phyloP scores from a whole-genome alignment of 2,797 vertebrate species.

The Streptopelia turtur region DNA sequence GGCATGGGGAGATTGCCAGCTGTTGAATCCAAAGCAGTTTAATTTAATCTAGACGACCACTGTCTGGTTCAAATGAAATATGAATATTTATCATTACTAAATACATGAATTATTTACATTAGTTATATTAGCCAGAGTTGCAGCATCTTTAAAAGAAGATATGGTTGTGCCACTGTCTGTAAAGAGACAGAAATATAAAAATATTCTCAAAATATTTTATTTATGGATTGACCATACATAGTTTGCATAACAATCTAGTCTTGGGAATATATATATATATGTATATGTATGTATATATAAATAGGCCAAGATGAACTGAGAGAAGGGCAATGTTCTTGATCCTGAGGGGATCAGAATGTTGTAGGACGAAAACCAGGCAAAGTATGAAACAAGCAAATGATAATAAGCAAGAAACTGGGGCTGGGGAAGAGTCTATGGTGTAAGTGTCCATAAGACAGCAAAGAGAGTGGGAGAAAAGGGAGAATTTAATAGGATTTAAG shows the following conservation, averaged over 20 bases:
- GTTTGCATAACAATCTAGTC: background rate
- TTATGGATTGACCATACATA: background rate
- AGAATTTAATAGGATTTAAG: background rate
- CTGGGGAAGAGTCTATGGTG: background rate
- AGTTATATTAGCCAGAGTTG: constrained; percentile 46
- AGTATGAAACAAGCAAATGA: background rate
- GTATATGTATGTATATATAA: background rate
- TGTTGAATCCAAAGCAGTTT: constrained; percentile 59
- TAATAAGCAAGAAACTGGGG: background rate
- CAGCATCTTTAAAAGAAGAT: constrained; percentile 44
- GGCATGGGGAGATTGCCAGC: constrained; percentile 56
- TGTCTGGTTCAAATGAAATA: constrained; percentile 65
- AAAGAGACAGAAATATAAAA: background rate
- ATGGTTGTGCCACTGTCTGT: background rate
- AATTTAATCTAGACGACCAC: constrained; percentile 57
- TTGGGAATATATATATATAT: background rate
- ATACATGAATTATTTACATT: constrained; percentile 69
- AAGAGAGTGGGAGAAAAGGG: background rate
- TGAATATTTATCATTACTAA: constrained; percentile 68
- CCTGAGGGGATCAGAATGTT: background rate
- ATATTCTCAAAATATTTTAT: constrained; percentile 4
- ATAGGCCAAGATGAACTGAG: background rate
- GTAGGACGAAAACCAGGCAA: background rate
- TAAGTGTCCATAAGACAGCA: background rate
- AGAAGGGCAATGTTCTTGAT: background rate